Evolutionary conservation across 2,797 vertebrate genomes (phyloP), one percentile per base, ranked within the genome.

Genomic region (Parotocinclus haroldoi): DNA sequence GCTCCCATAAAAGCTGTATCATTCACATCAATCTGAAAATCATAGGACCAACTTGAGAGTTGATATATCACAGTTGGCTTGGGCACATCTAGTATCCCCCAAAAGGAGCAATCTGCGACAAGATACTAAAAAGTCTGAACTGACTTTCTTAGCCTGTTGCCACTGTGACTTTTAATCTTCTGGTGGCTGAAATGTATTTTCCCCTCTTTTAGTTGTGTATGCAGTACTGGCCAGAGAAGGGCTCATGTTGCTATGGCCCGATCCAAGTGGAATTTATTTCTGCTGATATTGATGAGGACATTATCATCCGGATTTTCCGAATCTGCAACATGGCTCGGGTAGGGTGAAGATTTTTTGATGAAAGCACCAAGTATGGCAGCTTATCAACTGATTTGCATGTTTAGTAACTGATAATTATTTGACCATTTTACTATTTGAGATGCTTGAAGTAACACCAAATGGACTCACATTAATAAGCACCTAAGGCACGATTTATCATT

Each of bases 311-410:
- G 55, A 96, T 99, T 91, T 99, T 99, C 86, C 94, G 96, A 81
- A 98, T 99, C 87, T 98, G 96, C 84, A 99, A 98, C 86, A 97
- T 99, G 95, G 96, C 96, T 70, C 86, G 96, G 89, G 96, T 99
- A 83, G 48, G 63, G 27, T 27, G n/a, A 27, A 27, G 27, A 27
- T 27, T 27, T 2, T 27, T 14, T 10, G 46, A 46, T 16, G 14
- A 9, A 11, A 11, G 77, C 81, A 38, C 13, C 9, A 42, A 36
- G 17, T 18, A 19, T 50, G 13, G 13, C 42, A 12, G 17, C 45
- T n/a, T 46, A 11, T 46, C 45, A 7, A 11, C n/a, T 46, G 45
- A 46, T 46, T 46, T 46, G 45, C 9, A 11, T 46, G 12, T 46
- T 11, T 46, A 46, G 45, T 46, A 12, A 46, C 13, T 46, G 12